phyloP scores from a whole-genome alignment of 23 tunicate species.

The Phallusia fumigata region DNA sequence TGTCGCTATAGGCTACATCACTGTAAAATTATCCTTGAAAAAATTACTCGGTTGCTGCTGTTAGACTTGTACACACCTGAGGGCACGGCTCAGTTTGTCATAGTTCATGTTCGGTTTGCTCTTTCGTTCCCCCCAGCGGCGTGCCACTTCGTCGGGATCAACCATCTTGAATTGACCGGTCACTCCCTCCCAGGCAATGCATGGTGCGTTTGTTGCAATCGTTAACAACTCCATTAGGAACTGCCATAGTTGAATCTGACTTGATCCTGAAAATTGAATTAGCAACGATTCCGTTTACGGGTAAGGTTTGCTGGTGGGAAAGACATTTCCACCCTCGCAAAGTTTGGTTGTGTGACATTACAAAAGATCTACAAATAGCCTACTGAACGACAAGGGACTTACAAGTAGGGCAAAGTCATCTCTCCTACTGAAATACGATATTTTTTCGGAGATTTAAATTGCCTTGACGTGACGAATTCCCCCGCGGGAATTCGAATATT shows the following conservation, averaged over 20 bases:
- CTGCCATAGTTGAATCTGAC: conserved; percentile 99
- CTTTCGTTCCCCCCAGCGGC: conserved; percentile 99
- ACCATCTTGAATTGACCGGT: conserved; percentile 99
- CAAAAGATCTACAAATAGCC: neutral
- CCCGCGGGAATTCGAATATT: too few species aligned
- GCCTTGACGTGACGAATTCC: too few species aligned
- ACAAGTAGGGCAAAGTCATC: neutral
- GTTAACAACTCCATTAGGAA: conserved; percentile 96
- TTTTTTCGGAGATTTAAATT: too few species aligned
- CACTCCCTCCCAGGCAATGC: conserved; percentile 99
- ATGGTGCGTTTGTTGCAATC: conserved; percentile 87
- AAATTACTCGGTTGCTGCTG: neutral
- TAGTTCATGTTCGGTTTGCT: conserved; percentile 99
- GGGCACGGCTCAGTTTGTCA: conserved; percentile 87
- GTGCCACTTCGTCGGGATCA: conserved; percentile 98
- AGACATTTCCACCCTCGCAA: too few species aligned
- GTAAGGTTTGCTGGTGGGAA: too few species aligned
- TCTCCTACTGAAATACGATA: too few species aligned
- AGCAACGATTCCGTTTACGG: too few species aligned
- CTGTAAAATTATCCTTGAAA: neutral
- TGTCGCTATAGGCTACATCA: too few species aligned
- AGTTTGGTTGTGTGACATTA: too few species aligned
- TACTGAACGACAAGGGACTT: neutral
- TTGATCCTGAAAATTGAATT: conserved; percentile 62
- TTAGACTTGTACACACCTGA: conserved; percentile 61